Percentiles rank a stretch among this genome's conserved stretches.
Conservation (phyloP, 1,140 invertebrate genomes). For the Melipona quadrifasciata region DNA sequence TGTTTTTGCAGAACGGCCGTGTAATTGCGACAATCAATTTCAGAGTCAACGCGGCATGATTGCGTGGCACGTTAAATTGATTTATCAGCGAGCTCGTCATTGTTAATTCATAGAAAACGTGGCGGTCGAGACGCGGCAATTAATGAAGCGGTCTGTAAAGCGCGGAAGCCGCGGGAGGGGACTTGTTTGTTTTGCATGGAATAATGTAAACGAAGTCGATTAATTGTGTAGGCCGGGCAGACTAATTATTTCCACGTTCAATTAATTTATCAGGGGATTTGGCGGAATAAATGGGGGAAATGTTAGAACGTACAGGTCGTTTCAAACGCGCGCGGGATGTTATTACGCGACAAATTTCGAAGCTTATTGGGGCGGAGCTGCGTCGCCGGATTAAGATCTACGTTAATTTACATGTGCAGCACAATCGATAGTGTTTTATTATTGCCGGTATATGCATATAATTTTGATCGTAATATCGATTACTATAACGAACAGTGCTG, state of each 20-base stretch:
- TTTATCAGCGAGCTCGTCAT: neutral
- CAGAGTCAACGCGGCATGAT: conserved; percentile 7
- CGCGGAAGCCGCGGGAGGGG: fast-evolving
- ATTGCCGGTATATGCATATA: too few species aligned
- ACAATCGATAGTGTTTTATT: too few species aligned
- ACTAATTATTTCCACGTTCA: conserved; percentile 10
- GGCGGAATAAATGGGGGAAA: neutral
- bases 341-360: neutral
- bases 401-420: too few species aligned
- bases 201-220: conserved; percentile 9
- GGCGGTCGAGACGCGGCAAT: neutral
- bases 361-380: too few species aligned
- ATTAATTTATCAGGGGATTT: conserved; percentile 3
- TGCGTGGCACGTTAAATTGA: neutral
- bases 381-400: too few species aligned
- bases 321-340: neutral
- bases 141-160: conserved; percentile 4
- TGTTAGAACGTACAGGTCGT: neutral
- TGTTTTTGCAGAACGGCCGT: neutral
- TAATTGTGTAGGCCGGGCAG: neutral
- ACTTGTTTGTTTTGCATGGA: neutral
- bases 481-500: too few species aligned
- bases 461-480: too few species aligned
- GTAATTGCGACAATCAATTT: conserved; percentile 13
- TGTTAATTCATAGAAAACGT: conserved; percentile 30